phyloP scores from a whole-genome alignment of 2,888 invertebrate species.

The Hirtodrosophila histrioides region DNA sequence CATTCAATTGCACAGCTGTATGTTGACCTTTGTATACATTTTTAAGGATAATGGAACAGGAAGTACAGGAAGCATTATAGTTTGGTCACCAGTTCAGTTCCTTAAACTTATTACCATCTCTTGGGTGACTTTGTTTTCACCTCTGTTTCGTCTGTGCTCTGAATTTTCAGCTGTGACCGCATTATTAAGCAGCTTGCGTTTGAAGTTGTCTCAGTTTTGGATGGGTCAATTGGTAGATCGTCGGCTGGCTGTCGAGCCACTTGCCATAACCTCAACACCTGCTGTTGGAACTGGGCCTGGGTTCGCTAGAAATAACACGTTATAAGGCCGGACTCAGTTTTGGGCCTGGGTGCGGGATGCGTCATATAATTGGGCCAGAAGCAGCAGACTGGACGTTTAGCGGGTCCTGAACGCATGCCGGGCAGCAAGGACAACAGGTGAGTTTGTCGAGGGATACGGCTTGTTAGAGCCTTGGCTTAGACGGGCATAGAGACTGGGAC shows the following conservation, averaged over 20 bases:
- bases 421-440: conserved; percentile 59
- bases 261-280: conserved; percentile 48
- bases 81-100: too few relatives aligned
- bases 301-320: conserved; percentile 56
- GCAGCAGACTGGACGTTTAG: conserved; percentile 12
- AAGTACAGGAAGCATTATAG: too few relatives aligned
- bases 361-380: conserved; percentile 45
- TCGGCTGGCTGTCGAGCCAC: conserved; percentile 16
- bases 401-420: conserved; percentile 1
- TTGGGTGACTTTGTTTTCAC: too few relatives aligned
- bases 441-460: conserved; percentile 58
- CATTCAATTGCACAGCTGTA: too few relatives aligned
- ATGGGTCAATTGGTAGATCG: conserved; percentile 14
- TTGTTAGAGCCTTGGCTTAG: conserved; percentile 54
- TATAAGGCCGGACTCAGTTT: conserved; percentile 12
- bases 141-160: background rate
- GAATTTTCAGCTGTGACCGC: conserved; percentile 14
- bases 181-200: conserved; percentile 5
- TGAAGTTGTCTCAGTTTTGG: conserved; percentile 2
- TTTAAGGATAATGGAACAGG: too few relatives aligned
- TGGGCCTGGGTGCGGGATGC: conserved; percentile 9
- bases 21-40: too few relatives aligned
- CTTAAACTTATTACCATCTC: background rate
- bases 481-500: conserved; percentile 7
- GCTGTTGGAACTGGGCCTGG: conserved; percentile 20